Base-by-base conservation (phyloP, 2,888 invertebrate species). In the Dioctria linearis region DNA sequence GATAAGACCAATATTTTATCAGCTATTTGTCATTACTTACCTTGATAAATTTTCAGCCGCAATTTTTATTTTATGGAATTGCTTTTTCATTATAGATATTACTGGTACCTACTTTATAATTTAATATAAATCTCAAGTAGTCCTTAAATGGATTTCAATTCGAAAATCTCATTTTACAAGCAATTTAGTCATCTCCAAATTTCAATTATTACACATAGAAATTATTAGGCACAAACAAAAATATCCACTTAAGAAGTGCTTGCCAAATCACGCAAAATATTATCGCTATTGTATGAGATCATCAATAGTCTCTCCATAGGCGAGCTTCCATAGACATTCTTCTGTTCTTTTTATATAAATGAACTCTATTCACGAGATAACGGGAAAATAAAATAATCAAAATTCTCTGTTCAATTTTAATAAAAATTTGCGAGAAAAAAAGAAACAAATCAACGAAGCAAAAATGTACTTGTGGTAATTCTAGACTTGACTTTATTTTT, bases 21-120 rank as follows among this genome's bases (percentile, higher is more conserved):
- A 46, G 5, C 9, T 54, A 54, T 11, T 6, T 4, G 6, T 8
- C 11, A 11, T n/a, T 4, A 54, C 81, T 87, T 86, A 88, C 88
- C 88, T 87, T 84, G 88, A 88, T 84, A 88, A 85, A 85, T 87
- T 88, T 85, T 88, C 88, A 83, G 88, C 88, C 80, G 88, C 88
- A 84, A 87, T 88, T 88, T 88, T 88, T 57, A 88, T 87, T 87
- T 88, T 88, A 76, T 88, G 87, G 84, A 88, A 87, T 86, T 88
- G 88, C 85, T 88, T 88, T 86, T 88, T 88, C 88, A 88, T 88
- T 83, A 80, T 83, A 25, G 61, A 6, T 54, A 4, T 54, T 3
- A 65, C 37, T 3, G 25, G 25, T 25, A 25, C 25, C 39, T 39
- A 39, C 42, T 80, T 42, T 65, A 40, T 4, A 3, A 40, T 42